A percentile compares a stretch with the other conserved stretches of the same genome.
Evolutionary conservation across 1,140 invertebrate genomes (phyloP).

Genomic region (Heliconius himera): DNA sequence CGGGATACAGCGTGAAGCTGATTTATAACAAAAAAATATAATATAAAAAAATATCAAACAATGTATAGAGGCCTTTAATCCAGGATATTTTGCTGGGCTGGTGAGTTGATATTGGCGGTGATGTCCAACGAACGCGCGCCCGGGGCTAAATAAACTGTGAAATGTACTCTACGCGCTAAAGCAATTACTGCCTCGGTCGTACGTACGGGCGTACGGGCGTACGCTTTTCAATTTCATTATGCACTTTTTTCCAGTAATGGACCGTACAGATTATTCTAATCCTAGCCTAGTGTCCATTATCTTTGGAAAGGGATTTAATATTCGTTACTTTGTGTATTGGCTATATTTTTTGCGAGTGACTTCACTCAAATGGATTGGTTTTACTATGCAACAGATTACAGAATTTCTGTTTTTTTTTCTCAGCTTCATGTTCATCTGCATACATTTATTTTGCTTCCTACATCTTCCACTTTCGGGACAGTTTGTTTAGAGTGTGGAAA

Average conservation of each 20-base stretch:
- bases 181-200: constrained; percentile 17
- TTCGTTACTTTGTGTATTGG: not conserved
- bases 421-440: too few species aligned
- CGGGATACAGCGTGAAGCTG: too few species aligned
- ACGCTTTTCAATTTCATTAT: constrained; percentile 27
- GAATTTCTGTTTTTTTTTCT: too few species aligned
- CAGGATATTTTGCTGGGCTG: constrained; percentile 6
- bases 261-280: constrained; percentile 24
- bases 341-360: not conserved
- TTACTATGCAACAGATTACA: not conserved
- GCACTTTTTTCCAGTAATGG: constrained; percentile 26
- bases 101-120: constrained; percentile 27
- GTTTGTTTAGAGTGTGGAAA: too few species aligned
- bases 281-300: constrained; percentile 21
- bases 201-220: not conserved
- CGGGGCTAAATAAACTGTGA: constrained; percentile 25
- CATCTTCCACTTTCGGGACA: too few species aligned
- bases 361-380: not conserved
- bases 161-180: constrained; percentile 22
- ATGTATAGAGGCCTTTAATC: constrained; percentile 16
- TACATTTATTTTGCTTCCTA: too few species aligned
- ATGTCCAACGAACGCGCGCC: not conserved
- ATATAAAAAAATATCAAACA: not conserved
- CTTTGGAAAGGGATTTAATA: constrained; percentile 19
- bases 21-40: not conserved